These are phyloP conservation scores for Malacosoma neustria DNA, from an alignment of 2,888 invertebrate genomes.

Conservation along the genomic window DNA sequence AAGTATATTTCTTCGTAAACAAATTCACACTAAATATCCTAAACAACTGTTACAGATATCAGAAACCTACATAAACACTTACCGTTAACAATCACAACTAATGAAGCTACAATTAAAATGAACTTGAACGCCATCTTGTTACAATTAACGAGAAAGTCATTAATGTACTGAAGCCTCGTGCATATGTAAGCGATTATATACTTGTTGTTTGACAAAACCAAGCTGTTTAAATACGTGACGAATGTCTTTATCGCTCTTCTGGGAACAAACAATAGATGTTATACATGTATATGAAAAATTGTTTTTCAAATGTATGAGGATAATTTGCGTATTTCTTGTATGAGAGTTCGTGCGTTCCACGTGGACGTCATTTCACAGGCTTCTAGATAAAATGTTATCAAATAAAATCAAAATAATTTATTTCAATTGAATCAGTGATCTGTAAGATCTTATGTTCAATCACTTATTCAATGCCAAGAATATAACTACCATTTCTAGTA, in stretches of 20 bases:
- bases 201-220: conserved; percentile 30
- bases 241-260: conserved; percentile 28
- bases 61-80: too few species aligned
- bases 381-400: neutral
- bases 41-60: too few species aligned
- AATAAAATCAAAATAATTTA: too few species aligned
- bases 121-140: conserved; percentile 31
- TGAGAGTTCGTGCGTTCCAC: too few species aligned
- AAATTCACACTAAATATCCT: too few species aligned
- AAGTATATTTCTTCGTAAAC: too few species aligned
- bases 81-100: conserved; percentile 32
- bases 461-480: too few species aligned
- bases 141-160: conserved; percentile 22
- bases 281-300: conserved; percentile 8
- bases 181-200: conserved; percentile 30
- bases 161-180: conserved; percentile 32
- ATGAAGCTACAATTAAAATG: conserved; percentile 19
- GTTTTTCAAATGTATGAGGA: neutral
- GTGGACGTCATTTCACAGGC: neutral
- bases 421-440: too few species aligned
- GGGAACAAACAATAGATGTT: conserved; percentile 10
- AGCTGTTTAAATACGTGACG: conserved; percentile 53
- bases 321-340: neutral
- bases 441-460: too few species aligned
- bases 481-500: too few species aligned